Evolutionary conservation across 2,113 vertebrate genomes (phyloP).

Genomic region (Carettochelys insculpta): DNA sequence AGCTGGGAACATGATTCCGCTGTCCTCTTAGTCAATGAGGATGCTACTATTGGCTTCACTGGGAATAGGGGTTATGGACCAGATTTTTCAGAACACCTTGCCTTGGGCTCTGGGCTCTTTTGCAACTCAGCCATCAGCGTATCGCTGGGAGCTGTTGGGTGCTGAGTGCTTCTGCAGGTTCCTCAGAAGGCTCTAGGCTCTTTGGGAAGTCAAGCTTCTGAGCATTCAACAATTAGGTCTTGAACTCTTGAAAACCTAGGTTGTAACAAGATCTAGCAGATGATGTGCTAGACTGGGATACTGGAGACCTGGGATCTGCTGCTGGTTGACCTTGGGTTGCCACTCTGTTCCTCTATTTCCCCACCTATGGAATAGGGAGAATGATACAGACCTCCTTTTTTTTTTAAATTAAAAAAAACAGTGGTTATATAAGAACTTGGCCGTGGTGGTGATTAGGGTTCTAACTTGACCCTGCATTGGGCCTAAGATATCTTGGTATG

Average conservation of each 20-base stretch:
- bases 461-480: neutral
- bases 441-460: neutral
- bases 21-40: neutral
- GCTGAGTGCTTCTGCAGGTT: neutral
- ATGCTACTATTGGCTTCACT: neutral
- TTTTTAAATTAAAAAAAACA: no score
- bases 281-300: neutral
- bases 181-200: neutral
- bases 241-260: neutral
- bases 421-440: neutral
- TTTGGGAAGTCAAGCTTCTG: neutral
- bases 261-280: neutral
- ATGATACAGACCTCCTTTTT: neutral
- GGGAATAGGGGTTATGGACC: neutral
- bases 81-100: neutral
- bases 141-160: rapidly evolving
- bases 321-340: neutral
- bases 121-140: rapidly evolving
- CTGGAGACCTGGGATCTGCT: neutral
- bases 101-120: neutral
- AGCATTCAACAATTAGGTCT: neutral
- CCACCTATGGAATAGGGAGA: neutral
- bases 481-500: neutral
- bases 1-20: neutral
- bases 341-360: neutral